Base-by-base conservation (phyloP, 2,888 invertebrate species). In the Rhagium mordax region DNA sequence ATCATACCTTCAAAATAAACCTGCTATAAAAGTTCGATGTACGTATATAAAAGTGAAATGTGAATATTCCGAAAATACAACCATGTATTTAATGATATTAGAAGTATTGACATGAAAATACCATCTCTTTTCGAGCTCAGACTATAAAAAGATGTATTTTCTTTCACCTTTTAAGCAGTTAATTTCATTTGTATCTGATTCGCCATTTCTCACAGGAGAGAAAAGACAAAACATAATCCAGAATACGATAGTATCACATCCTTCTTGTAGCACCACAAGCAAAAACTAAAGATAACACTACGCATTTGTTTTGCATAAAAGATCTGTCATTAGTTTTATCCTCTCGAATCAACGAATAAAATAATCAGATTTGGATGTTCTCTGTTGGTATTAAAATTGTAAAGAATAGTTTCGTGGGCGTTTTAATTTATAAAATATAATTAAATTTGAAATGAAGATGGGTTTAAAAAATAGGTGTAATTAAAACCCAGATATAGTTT, bases 171-270 rank as follows among this genome's bases (percentile, higher is more conserved):
- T 61, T 21, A 47, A 21, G 47, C 61, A 61, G 47, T 70, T 61
- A 70, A 61, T 61, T 70, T 51, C 69, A 61, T 20, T 61, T 70
- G 61, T 70, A 71, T 60, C 71, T 66, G 18, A 41, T 71, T 20
- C 71, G 16, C 20, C 66, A 64, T 72, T 68, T 72, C 66, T 72
- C 72, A 72, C 72, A 21, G 24, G 21, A 55, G 27, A 29, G 20
- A 51, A 20, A 53, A 55, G 47, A 41, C 67, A 57, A 55, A 57
- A 57, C 67, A 51, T 65, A 67, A 67, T 67, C 67, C 67, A n/a
- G 55, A 57, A 20, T 15, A 33, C 65, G 65, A 65, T 65, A 65
- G 13, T 29, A 65, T 53, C 53, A 53, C 53, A 20, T 65, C 53
- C 33, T 65, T 65, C 53, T 51, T 49, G 13, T 29, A 18, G 7